Evolutionary conservation across 2,113 vertebrate species (phyloP), one percentile per base, ranked within the genome.

Genomic region (Hemicordylus capensis): DNA sequence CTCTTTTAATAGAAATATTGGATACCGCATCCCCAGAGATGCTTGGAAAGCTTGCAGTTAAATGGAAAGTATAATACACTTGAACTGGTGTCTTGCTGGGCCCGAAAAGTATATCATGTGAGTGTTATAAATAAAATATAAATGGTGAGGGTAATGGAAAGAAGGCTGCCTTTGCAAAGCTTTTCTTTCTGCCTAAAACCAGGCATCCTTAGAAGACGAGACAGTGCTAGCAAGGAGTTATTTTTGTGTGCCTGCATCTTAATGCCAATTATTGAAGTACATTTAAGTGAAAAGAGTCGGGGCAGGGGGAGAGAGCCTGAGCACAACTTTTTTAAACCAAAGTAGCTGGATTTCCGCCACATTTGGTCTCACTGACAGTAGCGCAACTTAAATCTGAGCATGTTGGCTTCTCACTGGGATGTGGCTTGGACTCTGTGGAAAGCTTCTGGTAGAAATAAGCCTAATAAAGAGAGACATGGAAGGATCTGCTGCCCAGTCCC

Each of bases 41-140:
- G 22, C 66, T 72, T 61, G 76, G 84, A 79, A 85, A 72, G 76
- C 31, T 79, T 58, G 75, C 76, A 59, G 76, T 79, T 85, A 78
- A 85, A 85, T 85, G 76, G 84, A 72, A 85, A 79, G 54, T 79
- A 79, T 72, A 79, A 72, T 85, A 78, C 24, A 70, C 54, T 85
- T 85, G 83, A 69, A 85, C 75, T 39, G 59, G 22, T 85, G 75
- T 85, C 63, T 85, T 72, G 42, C 39, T 69, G 56, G 39, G 76
- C 54, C n/a, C 58, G 76, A 34, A 72, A 79, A 85, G 84, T 72
- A 79, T 72, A 79, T 79, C 64, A 85, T 85, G 66, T 3, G 17
- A 31, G 76, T 28, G 22, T 85, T 85, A 79, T 79, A 78, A 85
- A 85, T 85, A 79, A 85, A 79, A 78, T 70, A 85, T 85, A 85